Conservation (phyloP, 2,113 vertebrate species). For the Speoplatyrhinus poulsoni region DNA sequence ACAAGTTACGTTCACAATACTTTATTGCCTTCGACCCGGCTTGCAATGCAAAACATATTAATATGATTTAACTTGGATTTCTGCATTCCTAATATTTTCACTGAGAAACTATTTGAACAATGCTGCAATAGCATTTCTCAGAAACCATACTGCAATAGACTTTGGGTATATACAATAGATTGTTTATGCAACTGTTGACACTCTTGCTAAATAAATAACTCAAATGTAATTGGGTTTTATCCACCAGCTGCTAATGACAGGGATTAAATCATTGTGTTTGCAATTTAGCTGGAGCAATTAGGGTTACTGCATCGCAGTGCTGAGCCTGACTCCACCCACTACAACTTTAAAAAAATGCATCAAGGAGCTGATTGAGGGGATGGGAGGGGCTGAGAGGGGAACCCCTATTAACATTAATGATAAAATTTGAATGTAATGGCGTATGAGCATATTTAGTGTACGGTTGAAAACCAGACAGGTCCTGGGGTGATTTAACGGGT, state of each 20-base stretch:
- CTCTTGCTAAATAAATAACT: not conserved
- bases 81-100: not conserved
- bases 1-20: conserved; percentile 65
- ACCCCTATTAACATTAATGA: too few species aligned
- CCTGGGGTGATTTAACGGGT: too few species aligned
- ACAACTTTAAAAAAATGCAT: too few species aligned
- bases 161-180: not conserved
- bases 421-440: too few species aligned
- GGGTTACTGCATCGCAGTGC: too few species aligned
- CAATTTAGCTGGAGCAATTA: conserved; percentile 5
- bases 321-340: too few species aligned
- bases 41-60: conserved; percentile 54
- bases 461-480: too few species aligned
- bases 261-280: conserved; percentile 24
- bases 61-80: conserved; percentile 39
- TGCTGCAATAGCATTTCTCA: not conserved
- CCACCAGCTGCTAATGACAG: conserved; percentile 20
- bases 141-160: not conserved
- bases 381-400: too few species aligned
- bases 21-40: conserved; percentile 66
- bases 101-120: not conserved
- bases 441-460: too few species aligned
- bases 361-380: too few species aligned
- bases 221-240: not conserved
- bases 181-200: not conserved